Conservation (phyloP, 2,113 vertebrate genomes). For the Falco punctatus region DNA sequence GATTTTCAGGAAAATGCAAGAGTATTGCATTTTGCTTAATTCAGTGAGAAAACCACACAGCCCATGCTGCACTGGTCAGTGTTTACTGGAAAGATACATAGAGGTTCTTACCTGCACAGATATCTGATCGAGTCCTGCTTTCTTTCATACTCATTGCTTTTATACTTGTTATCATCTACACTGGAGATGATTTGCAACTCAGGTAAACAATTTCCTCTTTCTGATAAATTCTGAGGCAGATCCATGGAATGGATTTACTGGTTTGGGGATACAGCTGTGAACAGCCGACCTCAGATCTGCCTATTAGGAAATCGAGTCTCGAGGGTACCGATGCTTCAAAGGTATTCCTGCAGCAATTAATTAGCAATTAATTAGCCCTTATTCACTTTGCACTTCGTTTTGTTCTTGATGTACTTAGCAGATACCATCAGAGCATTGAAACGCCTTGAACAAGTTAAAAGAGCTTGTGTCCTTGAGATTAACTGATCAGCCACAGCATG, state of each 20-base stretch:
- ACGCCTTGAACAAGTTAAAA: neutral
- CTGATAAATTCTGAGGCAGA: neutral
- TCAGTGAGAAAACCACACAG: neutral
- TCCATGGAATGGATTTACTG: neutral
- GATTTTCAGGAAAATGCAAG: neutral
- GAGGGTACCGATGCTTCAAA: neutral
- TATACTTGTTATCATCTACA: neutral
- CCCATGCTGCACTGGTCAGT: neutral
- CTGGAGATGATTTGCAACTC: neutral
- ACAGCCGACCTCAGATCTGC: neutral
- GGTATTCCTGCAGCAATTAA: neutral
- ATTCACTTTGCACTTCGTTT: neutral
- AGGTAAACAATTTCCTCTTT: neutral
- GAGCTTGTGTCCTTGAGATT: neutral
- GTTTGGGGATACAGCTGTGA: neutral
- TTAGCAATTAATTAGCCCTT: neutral
- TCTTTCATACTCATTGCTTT: neutral
- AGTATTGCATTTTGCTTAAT: neutral
- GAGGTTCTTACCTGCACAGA: neutral
- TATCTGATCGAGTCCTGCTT: neutral
- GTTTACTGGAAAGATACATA: neutral
- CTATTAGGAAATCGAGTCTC: neutral
- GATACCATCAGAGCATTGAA: neutral
- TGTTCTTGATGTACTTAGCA: neutral
- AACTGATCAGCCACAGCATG: neutral